These are phyloP conservation scores for Pseudotriccus pelzelni DNA, from an alignment of 2,797 vertebrate genomes.

Conservation along the genomic window DNA sequence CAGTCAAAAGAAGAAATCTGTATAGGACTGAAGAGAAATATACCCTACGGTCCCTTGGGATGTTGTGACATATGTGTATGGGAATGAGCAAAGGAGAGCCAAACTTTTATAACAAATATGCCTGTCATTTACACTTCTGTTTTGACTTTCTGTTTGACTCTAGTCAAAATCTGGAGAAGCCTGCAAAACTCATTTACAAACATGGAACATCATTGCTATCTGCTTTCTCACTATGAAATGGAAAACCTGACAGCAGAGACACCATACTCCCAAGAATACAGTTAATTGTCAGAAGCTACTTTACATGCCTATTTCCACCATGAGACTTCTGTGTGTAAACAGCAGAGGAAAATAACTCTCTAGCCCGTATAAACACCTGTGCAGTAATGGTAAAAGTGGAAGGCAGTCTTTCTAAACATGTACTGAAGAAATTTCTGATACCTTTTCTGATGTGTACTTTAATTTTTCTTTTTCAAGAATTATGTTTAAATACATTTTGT, in stretches of 20 bases:
- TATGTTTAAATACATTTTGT: constrained; percentile 8
- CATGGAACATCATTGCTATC: not conserved
- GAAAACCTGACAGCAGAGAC: not conserved
- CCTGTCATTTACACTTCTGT: not conserved
- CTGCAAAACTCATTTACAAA: not conserved
- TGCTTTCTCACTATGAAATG: not conserved
- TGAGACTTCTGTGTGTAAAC: not conserved
- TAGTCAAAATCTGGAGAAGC: not conserved
- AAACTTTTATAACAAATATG: not conserved
- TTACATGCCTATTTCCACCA: not conserved
- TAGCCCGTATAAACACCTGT: not conserved
- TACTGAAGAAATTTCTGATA: not conserved
- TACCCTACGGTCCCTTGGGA: not conserved
- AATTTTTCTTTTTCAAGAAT: not conserved
- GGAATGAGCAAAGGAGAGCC: not conserved
- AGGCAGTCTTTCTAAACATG: not conserved
- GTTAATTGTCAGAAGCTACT: not conserved
- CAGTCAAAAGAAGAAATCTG: not conserved
- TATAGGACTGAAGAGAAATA: not conserved
- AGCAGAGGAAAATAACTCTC: not conserved
- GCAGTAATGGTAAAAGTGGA: not conserved
- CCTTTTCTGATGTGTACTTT: not conserved
- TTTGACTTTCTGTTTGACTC: not conserved
- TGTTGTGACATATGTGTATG: not conserved
- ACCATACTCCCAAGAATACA: not conserved